Evolutionary conservation across 2,888 invertebrate species (phyloP).

Genomic region (Drosophila vallismaia): DNA sequence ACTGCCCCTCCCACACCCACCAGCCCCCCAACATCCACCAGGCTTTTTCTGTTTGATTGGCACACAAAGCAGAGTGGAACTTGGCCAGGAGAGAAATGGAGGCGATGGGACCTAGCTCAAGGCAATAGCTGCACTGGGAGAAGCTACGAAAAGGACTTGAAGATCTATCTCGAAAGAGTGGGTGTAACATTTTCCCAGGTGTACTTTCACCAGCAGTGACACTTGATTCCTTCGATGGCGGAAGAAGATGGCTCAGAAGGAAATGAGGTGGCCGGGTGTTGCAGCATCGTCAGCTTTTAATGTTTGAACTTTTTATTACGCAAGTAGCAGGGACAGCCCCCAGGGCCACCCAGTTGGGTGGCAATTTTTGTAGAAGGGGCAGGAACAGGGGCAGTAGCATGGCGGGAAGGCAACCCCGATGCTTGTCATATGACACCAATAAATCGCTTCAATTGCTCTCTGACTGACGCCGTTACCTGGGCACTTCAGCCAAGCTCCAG

Average conservation of each 20-base stretch:
- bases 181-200: slow-evolving; percentile 7
- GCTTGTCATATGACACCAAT: slow-evolving; percentile 79
- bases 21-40: background rate
- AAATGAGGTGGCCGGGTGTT: slow-evolving; percentile 14
- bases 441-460: slow-evolving; percentile 79
- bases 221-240: slow-evolving; percentile 62
- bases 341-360: background rate
- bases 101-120: slow-evolving; percentile 29
- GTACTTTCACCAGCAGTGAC: slow-evolving; percentile 40
- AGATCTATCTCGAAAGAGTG: background rate
- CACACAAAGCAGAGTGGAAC: slow-evolving; percentile 54
- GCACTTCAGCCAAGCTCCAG: slow-evolving; percentile 14
- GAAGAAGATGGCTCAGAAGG: slow-evolving; percentile 40
- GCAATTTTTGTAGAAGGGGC: too few species aligned
- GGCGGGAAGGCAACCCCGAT: slow-evolving; percentile 42
- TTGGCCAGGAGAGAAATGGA: slow-evolving; percentile 6
- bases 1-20: slow-evolving; percentile 26
- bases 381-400: background rate
- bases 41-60: slow-evolving; percentile 65
- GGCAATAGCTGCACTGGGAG: slow-evolving; percentile 30
- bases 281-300: slow-evolving; percentile 62
- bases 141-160: background rate
- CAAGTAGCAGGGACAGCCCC: slow-evolving; percentile 40
- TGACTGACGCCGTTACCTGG: slow-evolving; percentile 65
- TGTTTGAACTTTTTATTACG: slow-evolving; percentile 75